A percentile compares a stretch with the other conserved stretches of the same genome.
Evolutionary conservation across 2,888 invertebrate species (phyloP).

Genomic region (Andrena trimmerana): DNA sequence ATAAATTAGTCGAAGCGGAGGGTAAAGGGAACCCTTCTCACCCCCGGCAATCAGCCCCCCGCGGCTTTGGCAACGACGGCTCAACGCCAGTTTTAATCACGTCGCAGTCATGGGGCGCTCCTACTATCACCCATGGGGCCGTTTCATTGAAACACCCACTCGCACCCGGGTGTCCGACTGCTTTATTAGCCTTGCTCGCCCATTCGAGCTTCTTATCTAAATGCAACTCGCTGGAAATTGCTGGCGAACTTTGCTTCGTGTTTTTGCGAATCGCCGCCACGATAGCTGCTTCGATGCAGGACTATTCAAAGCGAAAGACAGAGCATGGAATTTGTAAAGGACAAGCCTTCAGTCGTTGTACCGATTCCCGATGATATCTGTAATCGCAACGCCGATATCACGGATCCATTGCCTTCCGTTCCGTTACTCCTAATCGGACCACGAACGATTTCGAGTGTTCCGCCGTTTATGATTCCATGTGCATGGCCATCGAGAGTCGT

Average conservation of each 20-base stretch:
- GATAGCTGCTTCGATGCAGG: neutral
- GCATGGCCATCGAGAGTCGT: constrained; percentile 63
- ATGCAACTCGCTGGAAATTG: constrained; percentile 37
- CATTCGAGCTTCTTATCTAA: constrained; percentile 50
- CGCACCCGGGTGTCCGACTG: constrained; percentile 71
- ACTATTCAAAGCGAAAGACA: neutral
- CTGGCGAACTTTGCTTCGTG: neutral
- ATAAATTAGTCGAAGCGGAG: constrained; percentile 82
- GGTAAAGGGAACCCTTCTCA: constrained; percentile 66
- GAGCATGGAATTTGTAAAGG: too few species aligned
- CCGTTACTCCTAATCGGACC: constrained; percentile 31
- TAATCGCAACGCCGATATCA: constrained; percentile 32
- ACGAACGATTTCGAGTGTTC: constrained; percentile 39
- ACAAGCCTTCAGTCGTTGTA: neutral
- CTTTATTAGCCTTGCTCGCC: constrained; percentile 74
- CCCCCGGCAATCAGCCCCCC: constrained; percentile 84
- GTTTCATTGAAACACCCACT: constrained; percentile 78
- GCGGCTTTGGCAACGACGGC: constrained; percentile 77
- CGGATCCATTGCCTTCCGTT: constrained; percentile 28
- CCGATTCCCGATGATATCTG: constrained; percentile 28
- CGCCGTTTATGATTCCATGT: constrained; percentile 60
- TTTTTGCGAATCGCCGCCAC: neutral
- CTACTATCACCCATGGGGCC: constrained; percentile 76
- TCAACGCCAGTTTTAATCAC: constrained; percentile 83
- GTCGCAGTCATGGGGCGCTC: constrained; percentile 72